Conservation (phyloP, 1,140 invertebrate genomes). For the Kradibia gibbosae region DNA sequence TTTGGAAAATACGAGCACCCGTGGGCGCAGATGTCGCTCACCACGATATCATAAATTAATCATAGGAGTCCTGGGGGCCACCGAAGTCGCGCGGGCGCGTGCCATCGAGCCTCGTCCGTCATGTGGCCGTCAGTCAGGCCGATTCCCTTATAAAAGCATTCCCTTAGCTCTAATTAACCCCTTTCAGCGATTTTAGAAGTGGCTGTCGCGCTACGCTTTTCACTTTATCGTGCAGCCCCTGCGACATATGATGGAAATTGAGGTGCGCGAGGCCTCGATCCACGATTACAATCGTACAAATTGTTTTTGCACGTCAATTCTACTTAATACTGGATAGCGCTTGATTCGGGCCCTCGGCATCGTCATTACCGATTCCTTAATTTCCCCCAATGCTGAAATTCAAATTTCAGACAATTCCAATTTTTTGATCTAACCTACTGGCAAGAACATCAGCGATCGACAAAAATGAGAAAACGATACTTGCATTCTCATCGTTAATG, state of each 20-base stretch:
- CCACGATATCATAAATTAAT: conserved; percentile 44
- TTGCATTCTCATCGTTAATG: no score
- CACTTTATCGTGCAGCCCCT: neutral
- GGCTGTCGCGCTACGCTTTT: neutral
- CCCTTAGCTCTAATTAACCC: conserved; percentile 31
- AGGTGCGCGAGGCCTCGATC: neutral
- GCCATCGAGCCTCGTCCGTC: conserved; percentile 37
- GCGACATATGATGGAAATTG: conserved; percentile 26
- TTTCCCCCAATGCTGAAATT: neutral
- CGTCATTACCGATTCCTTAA: neutral
- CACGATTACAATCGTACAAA: neutral
- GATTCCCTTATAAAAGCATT: conserved; percentile 11
- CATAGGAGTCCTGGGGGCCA: conserved; percentile 16
- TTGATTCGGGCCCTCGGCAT: neutral
- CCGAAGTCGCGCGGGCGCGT: conserved; percentile 8
- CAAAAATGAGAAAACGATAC: no score
- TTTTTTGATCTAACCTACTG: no score
- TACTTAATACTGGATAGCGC: neutral
- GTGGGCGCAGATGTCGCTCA: conserved; percentile 31
- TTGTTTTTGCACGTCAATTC: neutral
- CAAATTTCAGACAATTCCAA: no score
- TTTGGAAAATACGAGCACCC: conserved; percentile 36
- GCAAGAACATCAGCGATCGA: no score
- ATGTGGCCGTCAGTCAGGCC: conserved; percentile 36
- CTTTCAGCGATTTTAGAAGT: conserved; percentile 8